Base-by-base conservation (phyloP, 1,140 invertebrate genomes). In the Bradysia coprophila region DNA sequence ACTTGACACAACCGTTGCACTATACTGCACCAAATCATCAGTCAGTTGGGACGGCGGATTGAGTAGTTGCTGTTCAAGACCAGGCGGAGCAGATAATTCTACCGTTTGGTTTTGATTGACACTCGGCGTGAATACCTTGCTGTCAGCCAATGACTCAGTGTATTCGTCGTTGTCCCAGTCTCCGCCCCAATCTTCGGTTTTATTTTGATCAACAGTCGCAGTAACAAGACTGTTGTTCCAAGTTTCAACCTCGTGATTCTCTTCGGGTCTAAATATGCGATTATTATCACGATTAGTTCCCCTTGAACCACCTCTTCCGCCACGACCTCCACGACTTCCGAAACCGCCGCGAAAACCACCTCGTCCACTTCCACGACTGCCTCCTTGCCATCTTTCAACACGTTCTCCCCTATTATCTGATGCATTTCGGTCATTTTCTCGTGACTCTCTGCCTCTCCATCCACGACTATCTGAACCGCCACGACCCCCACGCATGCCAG, bases 111-210 rank as follows among this genome's bases (percentile, higher is more conserved):
- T 46, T 24, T 48, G 47, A 21, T 58, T 40, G 48, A 68, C 64
- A 50, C 79, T 84, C 21, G 83, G 78, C 24, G 84, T 89, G 53
- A 90, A 90, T 39, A 95, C 89, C 68, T 93, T 93, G n/a, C 84
- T 90, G 55, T 94, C 90, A 42, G 86, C 81, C 42, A 93, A 66
- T 46, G 84, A 90, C 43, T 88, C 88, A 10, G 86, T 88, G 66
- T 91, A 94, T 55, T 91, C 87, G 63, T 93, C 89, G 54, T 90
- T 89, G 59, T 89, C 88, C 90, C 89, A 93, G 53, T 93, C 87
- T 63, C 58, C 58, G 54, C 58, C 59, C 10, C 55, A 50, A 45
- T 60, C 57, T 11, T 39, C 38, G 6, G 38, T 11, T 23, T 39
- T 39, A 21, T 13, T 21, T 23, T 23, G 38, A 18, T 61, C 57